Base-by-base conservation (phyloP, 2,888 invertebrate genomes). In the Rotaria macrura region DNA sequence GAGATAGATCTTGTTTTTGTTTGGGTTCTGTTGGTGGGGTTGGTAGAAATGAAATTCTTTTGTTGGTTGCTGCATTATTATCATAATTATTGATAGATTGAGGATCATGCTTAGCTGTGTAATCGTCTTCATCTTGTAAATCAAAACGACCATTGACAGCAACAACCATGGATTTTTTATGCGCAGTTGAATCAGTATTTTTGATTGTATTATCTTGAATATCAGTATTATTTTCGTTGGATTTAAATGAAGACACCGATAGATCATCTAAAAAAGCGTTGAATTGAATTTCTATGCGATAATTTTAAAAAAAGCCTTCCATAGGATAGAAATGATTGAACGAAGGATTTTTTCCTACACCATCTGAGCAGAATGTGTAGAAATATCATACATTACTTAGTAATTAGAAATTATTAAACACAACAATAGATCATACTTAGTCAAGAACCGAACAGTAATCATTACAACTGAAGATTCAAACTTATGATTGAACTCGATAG, bases 81-180 rank as follows among this genome's bases (percentile, higher is more conserved):
- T 20, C 10, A 20, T 23, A 6, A 23, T 23, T 23, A 52, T 20
- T 23, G 5, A 23, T 23, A 52, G 52, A 23, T 52, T 52, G 20
- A 52, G 7, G 17, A 43, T 38, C 2, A 1, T 79, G 1, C n/a
- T 43, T 43, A 2, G 40, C 79, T 23, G 6, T 40, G 43, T 79
- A 79, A 79, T 79, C 79, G 25, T 79, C 79, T 43, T 79, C 79
- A 43, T 79, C n/a, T 43, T 79, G 25, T 40, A 79, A 43, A 79
- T 43, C 79, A n/a, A 79, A 79, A n/a, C 12, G 43, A 23, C 79
- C 79, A 79, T 79, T 79, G 14, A 79, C 43, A 43, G 79, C 25
- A n/a, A 79, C 79, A 43, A 79, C 25, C 79, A 79, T 79, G 25
- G 79, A n/a, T 23, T 43, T 79, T 43, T 25, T 25, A 14, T 9